These are phyloP conservation scores for Candidula unifasciata DNA, from an alignment of 2,888 invertebrate species.

Conservation along the genomic window DNA sequence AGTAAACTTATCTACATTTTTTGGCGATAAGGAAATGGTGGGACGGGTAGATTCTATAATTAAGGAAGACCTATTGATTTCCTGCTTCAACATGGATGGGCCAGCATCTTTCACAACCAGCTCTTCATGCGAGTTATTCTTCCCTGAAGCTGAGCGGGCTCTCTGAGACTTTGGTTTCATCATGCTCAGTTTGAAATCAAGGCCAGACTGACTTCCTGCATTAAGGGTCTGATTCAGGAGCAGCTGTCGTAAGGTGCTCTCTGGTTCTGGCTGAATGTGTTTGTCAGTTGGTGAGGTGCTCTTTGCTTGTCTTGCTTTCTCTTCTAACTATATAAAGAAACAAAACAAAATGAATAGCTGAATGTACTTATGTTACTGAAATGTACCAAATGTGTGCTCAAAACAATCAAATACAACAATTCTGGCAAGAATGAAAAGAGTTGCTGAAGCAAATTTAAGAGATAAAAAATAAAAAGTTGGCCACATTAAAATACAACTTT, in stretches of 20 bases:
- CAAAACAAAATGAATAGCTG: too few relatives aligned
- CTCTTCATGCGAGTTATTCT: conserved; percentile 13
- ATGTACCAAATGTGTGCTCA: too few relatives aligned
- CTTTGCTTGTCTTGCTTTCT: conserved; percentile 42
- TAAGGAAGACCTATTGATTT: conserved; percentile 43
- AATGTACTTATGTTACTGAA: too few relatives aligned
- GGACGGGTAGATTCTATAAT: conserved; percentile 48
- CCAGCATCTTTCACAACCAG: background rate
- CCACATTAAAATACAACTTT: too few relatives aligned
- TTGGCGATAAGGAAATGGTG: conserved; percentile 34
- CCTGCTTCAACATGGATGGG: conserved; percentile 4
- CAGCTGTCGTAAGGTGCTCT: conserved; percentile 36
- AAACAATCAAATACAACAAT: too few relatives aligned
- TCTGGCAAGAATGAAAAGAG: too few relatives aligned
- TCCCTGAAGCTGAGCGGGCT: conserved; percentile 22
- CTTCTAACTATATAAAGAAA: conserved; percentile 42
- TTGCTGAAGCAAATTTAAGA: too few relatives aligned
- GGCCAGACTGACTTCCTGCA: conserved; percentile 3
- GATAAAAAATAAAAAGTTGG: too few relatives aligned
- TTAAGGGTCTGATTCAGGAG: conserved; percentile 28
- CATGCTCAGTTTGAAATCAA: conserved; percentile 23
- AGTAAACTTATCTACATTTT: conserved; percentile 34
- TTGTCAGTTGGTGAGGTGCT: conserved; percentile 26
- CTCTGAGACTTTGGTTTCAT: conserved; percentile 32
- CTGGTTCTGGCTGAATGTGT: conserved; percentile 30